Evolutionary conservation across 2,113 vertebrate genomes (phyloP), one percentile per base, ranked within the genome.

Genomic region (Eurypyga helias): DNA sequence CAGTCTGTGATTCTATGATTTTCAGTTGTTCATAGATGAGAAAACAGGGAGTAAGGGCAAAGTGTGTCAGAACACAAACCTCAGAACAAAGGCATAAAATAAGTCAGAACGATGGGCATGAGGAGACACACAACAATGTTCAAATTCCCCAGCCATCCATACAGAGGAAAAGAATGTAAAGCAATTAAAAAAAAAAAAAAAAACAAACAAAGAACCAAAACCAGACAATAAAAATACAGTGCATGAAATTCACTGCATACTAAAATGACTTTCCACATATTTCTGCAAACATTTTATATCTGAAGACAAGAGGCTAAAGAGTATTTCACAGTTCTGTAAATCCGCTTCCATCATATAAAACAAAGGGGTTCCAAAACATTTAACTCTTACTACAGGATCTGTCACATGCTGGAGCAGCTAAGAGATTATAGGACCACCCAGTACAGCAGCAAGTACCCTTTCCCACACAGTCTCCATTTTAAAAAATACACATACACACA

Each of bases 291-390:
- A 66, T 85, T 93, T 94, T 90, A 87, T 76, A 95, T 93, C 77
- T 72, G 49, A 95, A 89, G 77, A 90, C 92, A 92, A 89, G 52
- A 91, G 76, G 76, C 87, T 95, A 88, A 92, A 87, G 41, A 94
- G 71, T 23, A 34, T 48, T 87, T 86, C 10, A 12, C 51, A 89
- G 46, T 92, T 91, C 89, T 78, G 80, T 77, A 97, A 97, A 96
- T 88, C 73, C 70, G 96, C 62, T 97, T 89, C 92, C 89, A 95
- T 87, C 67, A 85, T 81, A 96, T 94, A 97, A 95, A 97, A 82
- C 46, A 45, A 65, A 83, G 73, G 26, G 48, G 82, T 96, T 94
- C 88, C 89, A 87, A 96, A 96, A 83, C 77, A 92, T 94, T 89
- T 85, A 89, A 94, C 92, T 95, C 94, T 92, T 97, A 83, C 87